These are phyloP conservation scores for Calliscelio sp. DNA, from an alignment of 2,888 invertebrate genomes.

Conservation along the genomic window DNA sequence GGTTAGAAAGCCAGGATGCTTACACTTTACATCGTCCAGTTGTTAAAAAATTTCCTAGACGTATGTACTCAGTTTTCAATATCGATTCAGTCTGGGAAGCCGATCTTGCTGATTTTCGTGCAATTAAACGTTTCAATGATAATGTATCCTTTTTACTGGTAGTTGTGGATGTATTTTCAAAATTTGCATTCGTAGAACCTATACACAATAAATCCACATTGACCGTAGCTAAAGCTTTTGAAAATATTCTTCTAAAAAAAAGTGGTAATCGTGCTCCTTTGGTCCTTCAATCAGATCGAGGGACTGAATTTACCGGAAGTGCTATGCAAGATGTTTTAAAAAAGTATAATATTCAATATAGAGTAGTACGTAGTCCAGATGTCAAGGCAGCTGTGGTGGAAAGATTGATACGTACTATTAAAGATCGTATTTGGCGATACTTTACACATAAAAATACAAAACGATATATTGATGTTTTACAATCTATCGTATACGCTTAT, in stretches of 20 bases:
- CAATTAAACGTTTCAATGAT: constrained; percentile 7
- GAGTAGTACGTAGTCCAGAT: constrained; percentile 8
- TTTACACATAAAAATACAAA: constrained; percentile 9
- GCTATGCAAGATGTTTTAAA: background rate
- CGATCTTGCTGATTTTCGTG: constrained; percentile 45
- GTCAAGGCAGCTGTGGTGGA: constrained; percentile 20
- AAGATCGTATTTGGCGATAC: constrained; percentile 22
- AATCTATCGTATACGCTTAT: background rate
- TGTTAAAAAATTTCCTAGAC: constrained; percentile 55
- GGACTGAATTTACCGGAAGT: constrained; percentile 2
- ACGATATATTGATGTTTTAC: constrained; percentile 7
- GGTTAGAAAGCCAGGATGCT: background rate
- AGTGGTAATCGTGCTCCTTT: background rate
- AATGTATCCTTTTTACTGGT: background rate
- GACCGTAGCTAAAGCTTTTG: background rate
- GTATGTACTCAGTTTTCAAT: constrained; percentile 54
- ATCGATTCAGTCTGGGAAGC: constrained; percentile 70
- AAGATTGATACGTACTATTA: background rate
- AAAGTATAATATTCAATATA: constrained; percentile 12
- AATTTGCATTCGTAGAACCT: constrained; percentile 1
- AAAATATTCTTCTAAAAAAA: constrained; percentile 9
- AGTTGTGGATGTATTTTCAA: constrained; percentile 4
- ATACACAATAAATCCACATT: background rate
- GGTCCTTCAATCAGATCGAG: background rate
- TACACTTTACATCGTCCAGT: constrained; percentile 24